phyloP scores from a whole-genome alignment of 2,888 invertebrate genomes.

The Eurois occulta region DNA sequence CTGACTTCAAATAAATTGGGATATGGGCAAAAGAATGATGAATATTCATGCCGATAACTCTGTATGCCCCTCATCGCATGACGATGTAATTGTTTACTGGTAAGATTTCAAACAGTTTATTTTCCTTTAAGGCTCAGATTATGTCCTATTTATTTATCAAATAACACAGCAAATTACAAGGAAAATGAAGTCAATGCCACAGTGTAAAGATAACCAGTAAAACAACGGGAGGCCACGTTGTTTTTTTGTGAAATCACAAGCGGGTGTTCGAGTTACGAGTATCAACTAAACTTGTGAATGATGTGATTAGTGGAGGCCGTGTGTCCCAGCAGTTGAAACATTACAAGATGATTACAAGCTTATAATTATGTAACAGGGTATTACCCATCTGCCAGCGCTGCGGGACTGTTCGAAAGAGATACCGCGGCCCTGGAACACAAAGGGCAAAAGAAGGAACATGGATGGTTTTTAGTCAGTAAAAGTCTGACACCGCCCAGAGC shows the following conservation, averaged over 20 bases:
- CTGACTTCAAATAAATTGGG: background rate
- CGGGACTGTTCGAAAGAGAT: too few relatives aligned
- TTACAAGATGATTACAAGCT: too few relatives aligned
- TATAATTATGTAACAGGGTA: too few relatives aligned
- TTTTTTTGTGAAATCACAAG: background rate
- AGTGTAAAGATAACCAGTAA: background rate
- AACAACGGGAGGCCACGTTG: background rate
- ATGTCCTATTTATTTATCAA: background rate
- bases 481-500: too few relatives aligned
- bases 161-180: constrained; percentile 12
- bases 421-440: too few relatives aligned
- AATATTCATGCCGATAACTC: background rate
- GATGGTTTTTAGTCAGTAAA: too few relatives aligned
- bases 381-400: too few relatives aligned
- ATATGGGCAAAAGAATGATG: background rate
- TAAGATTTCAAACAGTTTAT: background rate
- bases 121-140: constrained; percentile 8
- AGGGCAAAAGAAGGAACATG: too few relatives aligned
- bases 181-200: constrained; percentile 11
- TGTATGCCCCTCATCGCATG: background rate
- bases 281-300: too few relatives aligned
- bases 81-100: background rate
- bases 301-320: too few relatives aligned
- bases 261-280: background rate
- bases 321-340: too few relatives aligned